Conservation (phyloP, 2,888 invertebrate species). For the Cephus pulcher region DNA sequence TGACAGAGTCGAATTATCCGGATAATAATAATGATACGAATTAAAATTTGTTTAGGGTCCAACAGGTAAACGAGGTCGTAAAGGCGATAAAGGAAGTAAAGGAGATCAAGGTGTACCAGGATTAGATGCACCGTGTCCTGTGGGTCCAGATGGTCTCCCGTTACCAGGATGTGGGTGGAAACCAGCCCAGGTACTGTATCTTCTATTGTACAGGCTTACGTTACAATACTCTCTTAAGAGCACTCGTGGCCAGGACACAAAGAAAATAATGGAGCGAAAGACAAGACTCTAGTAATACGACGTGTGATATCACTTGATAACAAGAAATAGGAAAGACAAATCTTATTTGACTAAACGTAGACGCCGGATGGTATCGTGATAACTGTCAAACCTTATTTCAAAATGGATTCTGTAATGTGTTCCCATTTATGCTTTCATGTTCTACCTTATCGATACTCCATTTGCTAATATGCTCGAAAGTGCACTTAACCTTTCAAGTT, state of each 20-base stretch:
- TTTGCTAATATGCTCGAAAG: neutral
- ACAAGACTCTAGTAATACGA: neutral
- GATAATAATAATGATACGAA: neutral
- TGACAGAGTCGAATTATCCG: neutral
- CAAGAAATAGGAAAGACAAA: neutral
- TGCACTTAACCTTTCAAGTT: neutral
- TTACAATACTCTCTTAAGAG: neutral
- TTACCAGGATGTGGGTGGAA: conserved; percentile 96
- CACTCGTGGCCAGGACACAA: neutral
- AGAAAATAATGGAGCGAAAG: neutral
- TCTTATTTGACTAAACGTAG: neutral
- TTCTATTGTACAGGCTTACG: neutral
- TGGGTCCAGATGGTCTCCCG: conserved; percentile 95
- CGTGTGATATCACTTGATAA: neutral
- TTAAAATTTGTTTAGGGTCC: conserved; percentile 75
- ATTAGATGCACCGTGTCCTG: conserved; percentile 97
- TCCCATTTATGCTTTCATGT: neutral
- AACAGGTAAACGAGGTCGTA: conserved; percentile 88
- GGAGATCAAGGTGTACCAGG: conserved; percentile 98
- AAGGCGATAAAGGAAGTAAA: conserved; percentile 92
- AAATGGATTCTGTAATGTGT: neutral
- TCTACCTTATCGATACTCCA: neutral
- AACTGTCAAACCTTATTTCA: neutral
- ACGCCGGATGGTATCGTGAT: neutral
- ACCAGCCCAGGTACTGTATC: conserved; percentile 79